Percentiles rank a stretch among this genome's conserved stretches.
Evolutionary conservation across 2,797 vertebrate species (phyloP).

Genomic region (Anguilla megastoma): DNA sequence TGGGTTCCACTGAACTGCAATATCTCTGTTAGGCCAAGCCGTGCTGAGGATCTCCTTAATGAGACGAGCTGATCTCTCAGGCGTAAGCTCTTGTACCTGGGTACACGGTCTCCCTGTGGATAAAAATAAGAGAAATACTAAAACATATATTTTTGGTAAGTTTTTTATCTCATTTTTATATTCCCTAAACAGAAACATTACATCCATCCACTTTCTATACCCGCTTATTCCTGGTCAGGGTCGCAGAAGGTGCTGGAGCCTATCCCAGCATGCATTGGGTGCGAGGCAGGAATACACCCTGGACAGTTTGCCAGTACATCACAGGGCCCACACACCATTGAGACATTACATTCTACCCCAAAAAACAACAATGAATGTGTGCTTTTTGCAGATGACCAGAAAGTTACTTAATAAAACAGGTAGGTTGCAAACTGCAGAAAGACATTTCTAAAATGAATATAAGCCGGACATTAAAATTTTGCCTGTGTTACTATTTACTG

Average conservation of each 20-base stretch:
- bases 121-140: slow-evolving; percentile 40
- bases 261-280: no score
- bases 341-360: background rate
- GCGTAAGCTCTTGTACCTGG: slow-evolving; percentile 89
- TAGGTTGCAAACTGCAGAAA: background rate
- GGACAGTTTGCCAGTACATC: no score
- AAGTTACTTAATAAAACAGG: background rate
- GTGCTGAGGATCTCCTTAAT: slow-evolving; percentile 89
- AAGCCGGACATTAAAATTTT: background rate
- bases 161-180: background rate
- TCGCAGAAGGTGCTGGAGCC: no score
- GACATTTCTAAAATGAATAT: background rate
- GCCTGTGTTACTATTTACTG: background rate
- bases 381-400: background rate
- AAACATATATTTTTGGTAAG: slow-evolving; percentile 22
- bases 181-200: background rate
- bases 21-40: slow-evolving; percentile 86
- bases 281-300: no score
- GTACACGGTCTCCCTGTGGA: slow-evolving; percentile 90
- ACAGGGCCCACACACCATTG: no score
- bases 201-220: background rate
- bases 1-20: slow-evolving; percentile 88
- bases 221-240: no score
- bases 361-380: background rate
- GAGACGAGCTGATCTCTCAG: slow-evolving; percentile 91